These are phyloP conservation scores for Spodoptera littoralis DNA, from an alignment of 2,888 invertebrate species.

Conservation along the genomic window DNA sequence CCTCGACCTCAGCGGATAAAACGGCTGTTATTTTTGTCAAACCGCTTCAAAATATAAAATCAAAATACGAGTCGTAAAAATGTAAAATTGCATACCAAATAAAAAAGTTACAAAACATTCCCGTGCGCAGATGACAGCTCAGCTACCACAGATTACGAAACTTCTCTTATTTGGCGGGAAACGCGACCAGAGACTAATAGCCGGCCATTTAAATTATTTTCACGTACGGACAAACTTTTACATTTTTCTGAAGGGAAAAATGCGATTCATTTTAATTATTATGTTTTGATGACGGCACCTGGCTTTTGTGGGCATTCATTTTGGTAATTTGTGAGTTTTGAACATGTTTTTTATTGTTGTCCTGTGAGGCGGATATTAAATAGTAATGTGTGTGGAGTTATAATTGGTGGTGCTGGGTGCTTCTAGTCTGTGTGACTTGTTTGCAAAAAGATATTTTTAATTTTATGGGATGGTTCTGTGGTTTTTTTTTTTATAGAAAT, in stretches of 20 bases:
- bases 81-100: too few species aligned
- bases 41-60: too few species aligned
- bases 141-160: constrained; percentile 52
- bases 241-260: constrained; percentile 40
- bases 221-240: constrained; percentile 52
- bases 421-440: too few species aligned
- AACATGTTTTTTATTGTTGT: constrained; percentile 31
- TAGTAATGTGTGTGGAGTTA: too few species aligned
- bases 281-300: constrained; percentile 50
- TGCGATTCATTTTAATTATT: constrained; percentile 48
- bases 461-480: too few species aligned
- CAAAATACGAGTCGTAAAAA: too few species aligned
- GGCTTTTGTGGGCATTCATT: constrained; percentile 38
- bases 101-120: background rate
- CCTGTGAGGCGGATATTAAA: background rate
- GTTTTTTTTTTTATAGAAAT: too few species aligned
- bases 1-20: too few species aligned
- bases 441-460: too few species aligned
- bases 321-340: constrained; percentile 51
- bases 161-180: constrained; percentile 53
- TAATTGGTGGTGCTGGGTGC: too few species aligned
- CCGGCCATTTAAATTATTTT: constrained; percentile 53
- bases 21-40: too few species aligned
- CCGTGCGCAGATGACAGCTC: constrained; percentile 10
- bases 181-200: constrained; percentile 40